phyloP scores from a whole-genome alignment of 2,797 vertebrate species.

The Rhinella marina region DNA sequence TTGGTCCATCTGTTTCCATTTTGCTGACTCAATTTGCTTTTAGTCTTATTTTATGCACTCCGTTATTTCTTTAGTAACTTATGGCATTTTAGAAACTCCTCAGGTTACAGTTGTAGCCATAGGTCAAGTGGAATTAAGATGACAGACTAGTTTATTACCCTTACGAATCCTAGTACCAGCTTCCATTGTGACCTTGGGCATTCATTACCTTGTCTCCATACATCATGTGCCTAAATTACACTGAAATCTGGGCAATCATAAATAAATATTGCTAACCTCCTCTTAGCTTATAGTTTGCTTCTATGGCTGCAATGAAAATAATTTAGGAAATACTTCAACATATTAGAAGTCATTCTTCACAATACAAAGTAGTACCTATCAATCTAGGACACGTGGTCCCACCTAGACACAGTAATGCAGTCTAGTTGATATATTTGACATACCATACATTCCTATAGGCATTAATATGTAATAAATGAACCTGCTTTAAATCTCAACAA shows the following conservation, averaged over 20 bases:
- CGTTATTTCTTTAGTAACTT: constrained; percentile 31
- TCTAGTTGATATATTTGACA: neutral
- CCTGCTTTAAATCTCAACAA: too few species aligned
- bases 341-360: neutral
- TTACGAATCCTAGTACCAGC: constrained; percentile 29
- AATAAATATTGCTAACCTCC: constrained; percentile 13
- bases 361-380: neutral
- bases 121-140: constrained; percentile 59
- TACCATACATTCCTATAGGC: neutral
- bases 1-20: constrained; percentile 58
- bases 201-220: constrained; percentile 29
- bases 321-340: neutral
- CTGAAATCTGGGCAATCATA: constrained; percentile 10
- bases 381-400: neutral
- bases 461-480: neutral
- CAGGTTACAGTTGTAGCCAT: constrained; percentile 49
- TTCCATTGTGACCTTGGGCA: constrained; percentile 24
- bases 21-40: constrained; percentile 51
- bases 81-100: constrained; percentile 42
- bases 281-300: neutral
- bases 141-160: constrained; percentile 30
- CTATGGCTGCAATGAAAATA: neutral
- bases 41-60: constrained; percentile 47
- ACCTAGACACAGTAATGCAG: neutral
- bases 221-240: constrained; percentile 16